Evolutionary conservation across 2,888 invertebrate genomes (phyloP).

Genomic region (Drosophila austrosaltans): DNA sequence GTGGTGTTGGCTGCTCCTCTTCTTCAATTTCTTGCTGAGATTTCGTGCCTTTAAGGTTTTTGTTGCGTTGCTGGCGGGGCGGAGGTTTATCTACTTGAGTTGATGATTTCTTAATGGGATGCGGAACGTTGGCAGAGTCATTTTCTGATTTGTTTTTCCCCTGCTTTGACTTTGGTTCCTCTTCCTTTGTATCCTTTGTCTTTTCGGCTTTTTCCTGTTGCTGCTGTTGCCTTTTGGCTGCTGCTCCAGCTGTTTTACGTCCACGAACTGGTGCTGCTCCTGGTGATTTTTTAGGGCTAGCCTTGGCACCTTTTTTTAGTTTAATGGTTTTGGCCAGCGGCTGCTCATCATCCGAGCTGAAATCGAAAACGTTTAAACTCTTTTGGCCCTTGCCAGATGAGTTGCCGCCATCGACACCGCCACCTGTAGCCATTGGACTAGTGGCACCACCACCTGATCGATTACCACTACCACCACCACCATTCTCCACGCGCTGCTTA

Average conservation of each 20-base stretch:
- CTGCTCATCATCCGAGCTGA: constrained; percentile 85
- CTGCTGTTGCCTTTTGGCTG: constrained; percentile 52
- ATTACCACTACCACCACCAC: constrained; percentile 21
- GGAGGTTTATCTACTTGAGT: constrained; percentile 14
- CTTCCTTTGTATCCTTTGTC: constrained; percentile 34
- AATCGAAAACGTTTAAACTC: constrained; percentile 81
- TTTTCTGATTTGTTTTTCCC: constrained; percentile 60
- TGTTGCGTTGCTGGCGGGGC: constrained; percentile 34
- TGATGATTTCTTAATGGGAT: constrained; percentile 62
- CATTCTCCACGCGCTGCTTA: constrained; percentile 67
- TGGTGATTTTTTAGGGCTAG: constrained; percentile 53
- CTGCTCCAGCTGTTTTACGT: constrained; percentile 49
- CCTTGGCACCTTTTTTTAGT: constrained; percentile 73
- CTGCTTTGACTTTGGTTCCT: constrained; percentile 36
- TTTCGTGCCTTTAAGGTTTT: constrained; percentile 11
- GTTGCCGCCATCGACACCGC: constrained; percentile 21
- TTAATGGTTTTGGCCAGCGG: constrained; percentile 84
- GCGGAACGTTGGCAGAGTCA: constrained; percentile 37
- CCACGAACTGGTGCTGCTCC: constrained; percentile 46
- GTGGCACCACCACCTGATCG: not conserved
- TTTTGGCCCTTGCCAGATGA: constrained; percentile 54
- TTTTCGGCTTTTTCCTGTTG: constrained; percentile 44
- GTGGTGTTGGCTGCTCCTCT: constrained; percentile 5
- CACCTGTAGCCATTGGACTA: constrained; percentile 3
- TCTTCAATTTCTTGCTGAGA: not conserved